Conservation (phyloP, 2,888 invertebrate genomes). For the Desoria tigrina region DNA sequence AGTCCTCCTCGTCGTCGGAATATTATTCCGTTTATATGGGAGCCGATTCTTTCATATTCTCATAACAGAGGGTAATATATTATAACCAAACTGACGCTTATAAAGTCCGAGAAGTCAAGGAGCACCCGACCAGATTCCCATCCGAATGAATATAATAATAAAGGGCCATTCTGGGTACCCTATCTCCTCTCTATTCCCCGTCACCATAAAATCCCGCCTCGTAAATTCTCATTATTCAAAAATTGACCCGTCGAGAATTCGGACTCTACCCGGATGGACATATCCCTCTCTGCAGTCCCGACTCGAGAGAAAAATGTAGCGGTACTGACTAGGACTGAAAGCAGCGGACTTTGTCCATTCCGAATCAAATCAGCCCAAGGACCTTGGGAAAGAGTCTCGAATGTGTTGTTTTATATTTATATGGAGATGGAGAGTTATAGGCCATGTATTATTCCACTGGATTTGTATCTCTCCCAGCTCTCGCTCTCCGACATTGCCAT, state of each 20-base stretch:
- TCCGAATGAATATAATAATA: background rate
- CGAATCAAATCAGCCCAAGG: too few species aligned
- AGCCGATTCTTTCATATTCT: too few species aligned
- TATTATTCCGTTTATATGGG: slow-evolving; percentile 17
- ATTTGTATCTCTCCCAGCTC: too few species aligned
- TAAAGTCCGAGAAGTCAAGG: background rate
- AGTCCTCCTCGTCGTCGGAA: slow-evolving; percentile 4
- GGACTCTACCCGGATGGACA: background rate
- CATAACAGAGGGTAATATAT: slow-evolving; percentile 1
- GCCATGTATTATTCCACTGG: too few species aligned
- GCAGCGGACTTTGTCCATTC: too few species aligned
- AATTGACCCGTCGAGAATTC: slow-evolving; percentile 48
- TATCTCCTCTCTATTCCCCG: slow-evolving; percentile 31
- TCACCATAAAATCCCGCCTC: slow-evolving; percentile 44
- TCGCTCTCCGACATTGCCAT: too few species aligned
- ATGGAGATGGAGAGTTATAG: too few species aligned
- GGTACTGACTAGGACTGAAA: too few species aligned
- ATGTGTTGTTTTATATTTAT: too few species aligned
- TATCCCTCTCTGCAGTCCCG: slow-evolving; percentile 15
- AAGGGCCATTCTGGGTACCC: background rate
- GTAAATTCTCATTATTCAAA: slow-evolving; percentile 52
- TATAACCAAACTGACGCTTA: slow-evolving; percentile 6
- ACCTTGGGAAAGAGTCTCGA: too few species aligned
- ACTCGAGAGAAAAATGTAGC: too few species aligned
- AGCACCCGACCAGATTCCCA: background rate